Evolutionary conservation across 2,113 vertebrate genomes (phyloP).

Genomic region (Rhagologus leucostigma): DNA sequence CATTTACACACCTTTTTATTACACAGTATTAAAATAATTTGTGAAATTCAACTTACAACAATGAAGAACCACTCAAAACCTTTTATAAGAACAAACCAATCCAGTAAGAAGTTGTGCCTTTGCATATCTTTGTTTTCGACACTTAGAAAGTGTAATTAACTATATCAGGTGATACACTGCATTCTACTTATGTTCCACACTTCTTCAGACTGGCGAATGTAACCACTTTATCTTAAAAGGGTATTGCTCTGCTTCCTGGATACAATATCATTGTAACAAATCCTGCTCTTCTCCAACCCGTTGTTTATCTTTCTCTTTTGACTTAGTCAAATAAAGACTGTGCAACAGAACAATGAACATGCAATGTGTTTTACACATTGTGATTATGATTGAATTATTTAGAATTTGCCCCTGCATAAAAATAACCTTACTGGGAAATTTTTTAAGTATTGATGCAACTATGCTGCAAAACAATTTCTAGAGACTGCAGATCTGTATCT

Average conservation of each 20-base stretch:
- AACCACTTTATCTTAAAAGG: not conserved
- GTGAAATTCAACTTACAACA: not conserved
- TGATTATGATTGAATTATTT: not conserved
- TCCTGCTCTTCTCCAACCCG: not conserved
- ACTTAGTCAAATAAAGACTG: not conserved
- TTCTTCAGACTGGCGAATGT: not conserved
- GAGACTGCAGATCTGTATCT: not conserved
- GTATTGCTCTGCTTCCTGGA: not conserved
- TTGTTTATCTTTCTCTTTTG: not conserved
- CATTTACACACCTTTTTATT: not conserved
- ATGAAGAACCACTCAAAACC: not conserved
- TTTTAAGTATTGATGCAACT: not conserved
- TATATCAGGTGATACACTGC: not conserved
- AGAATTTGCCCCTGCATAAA: not conserved
- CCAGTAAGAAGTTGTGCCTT: not conserved
- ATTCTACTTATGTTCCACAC: not conserved
- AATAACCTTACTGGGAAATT: not conserved
- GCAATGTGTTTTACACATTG: not conserved
- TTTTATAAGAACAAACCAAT: not conserved
- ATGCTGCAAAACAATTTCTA: not conserved
- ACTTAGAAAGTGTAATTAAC: not conserved
- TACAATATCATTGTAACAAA: not conserved
- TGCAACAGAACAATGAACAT: not conserved
- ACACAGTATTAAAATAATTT: not conserved
- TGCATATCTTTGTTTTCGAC: not conserved